These are phyloP conservation scores for Achatina immaculata DNA, from an alignment of 1,140 invertebrate genomes.

Conservation along the genomic window DNA sequence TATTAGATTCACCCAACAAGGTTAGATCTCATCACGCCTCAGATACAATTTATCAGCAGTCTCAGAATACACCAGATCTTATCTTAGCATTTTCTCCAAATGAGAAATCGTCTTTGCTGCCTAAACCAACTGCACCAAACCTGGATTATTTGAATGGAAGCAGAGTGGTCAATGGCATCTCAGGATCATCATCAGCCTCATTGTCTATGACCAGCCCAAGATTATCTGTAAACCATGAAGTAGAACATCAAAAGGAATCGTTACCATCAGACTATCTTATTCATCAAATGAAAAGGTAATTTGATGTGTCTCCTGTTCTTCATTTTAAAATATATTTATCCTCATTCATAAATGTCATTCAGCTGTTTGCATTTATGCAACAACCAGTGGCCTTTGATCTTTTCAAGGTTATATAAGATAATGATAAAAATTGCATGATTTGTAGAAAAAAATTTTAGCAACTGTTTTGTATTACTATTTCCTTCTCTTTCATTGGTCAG, in stretches of 20 bases:
- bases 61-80: background rate
- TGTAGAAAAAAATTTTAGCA: no score
- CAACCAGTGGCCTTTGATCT: no score
- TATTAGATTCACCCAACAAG: background rate
- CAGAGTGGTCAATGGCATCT: slow-evolving; percentile 11
- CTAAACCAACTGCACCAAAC: slow-evolving; percentile 51
- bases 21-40: background rate
- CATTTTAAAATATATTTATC: background rate
- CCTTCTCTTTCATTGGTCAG: no score
- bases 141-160: slow-evolving; percentile 50
- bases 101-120: slow-evolving; percentile 34
- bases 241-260: background rate
- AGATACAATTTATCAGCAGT: no score
- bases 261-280: background rate
- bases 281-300: slow-evolving; percentile 33
- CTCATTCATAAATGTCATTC: background rate
- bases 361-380: no score
- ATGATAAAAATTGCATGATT: no score
- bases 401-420: no score
- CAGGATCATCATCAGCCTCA: background rate
- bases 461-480: no score
- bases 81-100: background rate
- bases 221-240: background rate
- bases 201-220: background rate
- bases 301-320: no score